Base-by-base conservation (phyloP, 2,797 vertebrate species). In the Microcaecilia unicolor region DNA sequence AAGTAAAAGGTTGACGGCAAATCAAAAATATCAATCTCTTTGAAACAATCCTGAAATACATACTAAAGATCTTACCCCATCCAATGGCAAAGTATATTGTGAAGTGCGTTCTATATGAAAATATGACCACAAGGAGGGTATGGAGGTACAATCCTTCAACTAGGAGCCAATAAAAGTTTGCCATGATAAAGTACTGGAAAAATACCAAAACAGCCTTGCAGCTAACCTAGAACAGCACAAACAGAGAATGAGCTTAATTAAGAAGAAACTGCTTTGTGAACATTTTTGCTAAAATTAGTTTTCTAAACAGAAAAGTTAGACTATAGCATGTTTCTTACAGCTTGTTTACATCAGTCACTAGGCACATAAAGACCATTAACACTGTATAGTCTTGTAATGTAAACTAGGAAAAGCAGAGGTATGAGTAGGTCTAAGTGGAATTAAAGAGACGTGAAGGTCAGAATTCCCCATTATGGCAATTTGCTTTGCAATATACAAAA, bases 141-240 rank as follows among this genome's bases (percentile, higher is more conserved):
- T 92, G 89, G 11, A 97, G 88, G 67, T 92, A 90, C 28, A 97
- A 75, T 13, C 87, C 92, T 71, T 95, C 92, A 41, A 88, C 92
- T 55, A 96, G 74, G 41, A 96, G 82, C 92, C 92, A 96, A 78
- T 82, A 93, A 76, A 93, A 93, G 64, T 97, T 97, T 25, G 90
- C 92, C 85, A 87, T 90, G 60, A 90, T 80, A 64, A 88, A 92
- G 41, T 92, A 95, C 22, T 97, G 91, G 65, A 93, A 89, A 42
- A 94, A 74, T 11, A 88, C 85, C 70, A 97, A 61, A 50, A 83
- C 89, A 64, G 81, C 78, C 72, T 88, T 91, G 74, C 92, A 97
- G 32, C 87, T 87, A 32, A 89, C 68, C 90, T 94, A 63, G 5
- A 74, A 67, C 6, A 35, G 5, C 39, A 50, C 23, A 52, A 31